These are phyloP conservation scores for Ascidia mentula DNA, from an alignment of 23 tunicate species.

Conservation along the genomic window DNA sequence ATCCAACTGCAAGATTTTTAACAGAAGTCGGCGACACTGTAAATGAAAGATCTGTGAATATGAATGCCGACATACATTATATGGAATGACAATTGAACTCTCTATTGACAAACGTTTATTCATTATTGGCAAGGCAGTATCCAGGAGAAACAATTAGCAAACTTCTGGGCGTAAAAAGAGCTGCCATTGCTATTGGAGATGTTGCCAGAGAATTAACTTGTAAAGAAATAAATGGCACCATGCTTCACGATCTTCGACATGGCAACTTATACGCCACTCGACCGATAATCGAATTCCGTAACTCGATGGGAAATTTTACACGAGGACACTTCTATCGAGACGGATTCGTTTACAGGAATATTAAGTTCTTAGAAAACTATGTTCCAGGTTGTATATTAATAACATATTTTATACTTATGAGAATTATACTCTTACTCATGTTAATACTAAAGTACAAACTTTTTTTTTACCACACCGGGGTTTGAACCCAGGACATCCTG, in stretches of 20 bases:
- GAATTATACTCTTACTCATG: too few species aligned
- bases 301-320: neutral
- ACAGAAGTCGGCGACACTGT: too few species aligned
- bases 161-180: neutral
- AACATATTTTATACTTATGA: too few species aligned
- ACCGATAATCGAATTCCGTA: neutral
- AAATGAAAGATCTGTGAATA: too few species aligned
- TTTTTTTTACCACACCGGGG: too few species aligned
- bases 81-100: neutral
- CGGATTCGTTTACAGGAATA: neutral
- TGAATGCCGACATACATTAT: neutral
- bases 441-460: too few species aligned
- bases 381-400: neutral
- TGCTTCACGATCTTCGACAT: neutral
- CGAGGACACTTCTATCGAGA: slow-evolving; percentile 10
- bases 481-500: too few species aligned
- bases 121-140: neutral
- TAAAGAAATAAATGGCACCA: neutral
- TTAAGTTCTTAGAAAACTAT: slow-evolving; percentile 2
- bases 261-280: neutral
- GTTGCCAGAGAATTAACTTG: neutral
- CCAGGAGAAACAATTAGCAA: neutral
- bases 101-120: neutral
- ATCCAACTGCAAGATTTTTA: too few species aligned
- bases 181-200: neutral